phyloP scores from a whole-genome alignment of 2,113 vertebrate genomes.

The Reinhardtius hippoglossoides region DNA sequence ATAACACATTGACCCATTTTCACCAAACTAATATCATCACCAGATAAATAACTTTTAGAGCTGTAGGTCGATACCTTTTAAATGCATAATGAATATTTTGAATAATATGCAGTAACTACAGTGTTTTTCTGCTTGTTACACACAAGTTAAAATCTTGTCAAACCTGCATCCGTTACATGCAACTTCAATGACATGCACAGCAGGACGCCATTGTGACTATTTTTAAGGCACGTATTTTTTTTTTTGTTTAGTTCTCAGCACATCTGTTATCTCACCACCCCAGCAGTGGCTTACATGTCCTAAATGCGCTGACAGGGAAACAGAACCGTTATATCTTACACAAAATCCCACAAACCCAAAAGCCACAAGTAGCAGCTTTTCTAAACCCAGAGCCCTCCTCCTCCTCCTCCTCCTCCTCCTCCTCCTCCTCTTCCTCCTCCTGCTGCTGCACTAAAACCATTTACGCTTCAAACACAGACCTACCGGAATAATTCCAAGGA shows the following conservation, averaged over 20 bases:
- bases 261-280: conserved; percentile 73
- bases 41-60: too few relatives aligned
- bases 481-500: conserved; percentile 41
- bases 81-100: neutral
- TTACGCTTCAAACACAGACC: conserved; percentile 48
- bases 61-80: too few relatives aligned
- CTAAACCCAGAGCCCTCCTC: conserved; percentile 56
- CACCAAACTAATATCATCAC: too few relatives aligned
- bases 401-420: conserved; percentile 24
- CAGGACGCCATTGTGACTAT: neutral
- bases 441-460: conserved; percentile 38
- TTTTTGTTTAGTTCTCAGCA: conserved; percentile 17
- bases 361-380: conserved; percentile 80
- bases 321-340: conserved; percentile 78
- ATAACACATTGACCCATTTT: too few relatives aligned
- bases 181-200: neutral
- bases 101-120: neutral
- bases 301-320: conserved; percentile 81
- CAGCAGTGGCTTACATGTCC: conserved; percentile 78
- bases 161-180: conserved; percentile 2
- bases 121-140: neutral
- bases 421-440: neutral
- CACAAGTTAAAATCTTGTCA: neutral
- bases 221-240: conserved; percentile 26
- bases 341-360: conserved; percentile 83